Evolutionary conservation across 2,113 vertebrate genomes (phyloP), one percentile per base, ranked within the genome.

Genomic region (Tichodroma muraria): DNA sequence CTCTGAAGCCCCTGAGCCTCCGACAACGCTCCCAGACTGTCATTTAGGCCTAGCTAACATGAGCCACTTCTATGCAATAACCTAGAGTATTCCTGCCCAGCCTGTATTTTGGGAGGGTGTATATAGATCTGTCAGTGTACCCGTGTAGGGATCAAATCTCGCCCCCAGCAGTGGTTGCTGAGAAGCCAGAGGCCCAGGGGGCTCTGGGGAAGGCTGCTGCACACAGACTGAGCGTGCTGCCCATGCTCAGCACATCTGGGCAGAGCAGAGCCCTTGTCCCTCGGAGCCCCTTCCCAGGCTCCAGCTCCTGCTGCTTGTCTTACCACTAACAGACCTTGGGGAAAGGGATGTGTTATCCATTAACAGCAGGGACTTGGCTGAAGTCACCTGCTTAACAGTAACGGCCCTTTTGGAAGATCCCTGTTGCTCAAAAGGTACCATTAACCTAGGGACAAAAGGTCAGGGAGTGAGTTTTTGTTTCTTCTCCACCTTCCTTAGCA

Each of bases 11-110:
- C 37, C n/a, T 90, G 53, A 97, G 97, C 90, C 96, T 97, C 89
- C 98, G 98, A 25, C 98, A 97, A 19, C 98, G 98, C 80, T 98
- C 98, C 42, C 98, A 98, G 93, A 98, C 98, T 15, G 81, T 98
- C 94, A 98, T 97, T 94, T 98, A 98, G 91, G 65, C 47, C 50
- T 54, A 23, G 89, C 88, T 44, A 49, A 15, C 0, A 2, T 31
- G 8, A 95, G 90, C 96, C n/a, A 3, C 88, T 95, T 97, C 97
- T 98, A 95, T 97, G 97, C 97, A 98, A 98, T 96, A 97, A 97
- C 96, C 78, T 61, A 91, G 89, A 96, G 94, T 71, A 79, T 88
- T 79, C 68, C 87, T 88, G 68, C 73, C n/a, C 90, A 56, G 81
- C 31, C 1, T 76, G 21, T 30, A 2, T 42, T 60, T 61, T 1